These are phyloP conservation scores for Ceuthmochares aereus DNA, from an alignment of 2,113 vertebrate genomes.

Conservation along the genomic window DNA sequence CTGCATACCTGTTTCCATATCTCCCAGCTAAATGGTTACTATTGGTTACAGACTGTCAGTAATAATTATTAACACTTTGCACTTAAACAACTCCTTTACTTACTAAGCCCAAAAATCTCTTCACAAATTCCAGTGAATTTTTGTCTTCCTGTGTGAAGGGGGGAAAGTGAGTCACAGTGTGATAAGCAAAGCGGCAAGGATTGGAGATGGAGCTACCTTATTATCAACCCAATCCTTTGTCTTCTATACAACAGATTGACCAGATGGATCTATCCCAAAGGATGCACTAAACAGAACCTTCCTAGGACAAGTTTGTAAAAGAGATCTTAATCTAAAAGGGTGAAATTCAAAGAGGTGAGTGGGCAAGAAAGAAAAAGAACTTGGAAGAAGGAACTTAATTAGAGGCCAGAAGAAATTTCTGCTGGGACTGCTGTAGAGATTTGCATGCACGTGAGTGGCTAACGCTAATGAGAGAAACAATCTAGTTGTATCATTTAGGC, in stretches of 20 bases:
- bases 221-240: not conserved
- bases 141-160: not conserved
- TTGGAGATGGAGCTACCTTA: not conserved
- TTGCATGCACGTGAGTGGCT: not conserved
- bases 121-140: not conserved
- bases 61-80: slow-evolving; percentile 20
- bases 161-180: not conserved
- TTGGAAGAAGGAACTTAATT: not conserved
- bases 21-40: slow-evolving; percentile 40
- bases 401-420: not conserved
- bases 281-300: not conserved
- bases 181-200: not conserved
- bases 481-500: not conserved
- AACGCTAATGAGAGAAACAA: not conserved
- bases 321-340: not conserved
- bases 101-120: not conserved
- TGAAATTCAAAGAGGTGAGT: not conserved
- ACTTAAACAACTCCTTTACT: not conserved
- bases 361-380: not conserved
- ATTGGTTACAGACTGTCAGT: slow-evolving; percentile 13
- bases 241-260: not conserved
- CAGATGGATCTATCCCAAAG: not conserved
- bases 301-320: not conserved
- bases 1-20: slow-evolving; percentile 40
- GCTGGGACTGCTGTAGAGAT: not conserved